Conservation (phyloP, 2,797 vertebrate species). For the Oreochromis grahami region DNA sequence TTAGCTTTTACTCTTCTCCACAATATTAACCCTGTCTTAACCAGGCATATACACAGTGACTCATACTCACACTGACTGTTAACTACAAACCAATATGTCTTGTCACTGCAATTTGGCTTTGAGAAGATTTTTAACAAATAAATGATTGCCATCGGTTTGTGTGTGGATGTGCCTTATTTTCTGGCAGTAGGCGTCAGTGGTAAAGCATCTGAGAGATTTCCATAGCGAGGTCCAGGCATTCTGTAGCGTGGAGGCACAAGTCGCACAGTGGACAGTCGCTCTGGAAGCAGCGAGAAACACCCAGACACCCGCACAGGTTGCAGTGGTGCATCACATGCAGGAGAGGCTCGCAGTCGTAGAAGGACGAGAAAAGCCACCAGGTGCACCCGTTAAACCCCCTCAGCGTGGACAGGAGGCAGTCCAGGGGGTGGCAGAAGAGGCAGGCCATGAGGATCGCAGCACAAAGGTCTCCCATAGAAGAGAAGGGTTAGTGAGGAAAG, state of each 20-base stretch:
- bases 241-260: conserved; percentile 67
- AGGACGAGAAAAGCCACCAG: conserved; percentile 54
- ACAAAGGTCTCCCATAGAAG: conserved; percentile 58
- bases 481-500: neutral
- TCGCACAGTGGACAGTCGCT: conserved; percentile 63
- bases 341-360: conserved; percentile 62
- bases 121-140: conserved; percentile 51
- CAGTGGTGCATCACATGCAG: conserved; percentile 38
- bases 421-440: conserved; percentile 72
- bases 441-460: conserved; percentile 69
- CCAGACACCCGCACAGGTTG: conserved; percentile 19
- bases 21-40: conserved; percentile 6
- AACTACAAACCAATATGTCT: conserved; percentile 30
- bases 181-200: conserved; percentile 38
- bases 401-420: conserved; percentile 54
- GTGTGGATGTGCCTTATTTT: conserved; percentile 19
- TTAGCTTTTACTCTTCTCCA: neutral
- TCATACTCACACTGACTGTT: conserved; percentile 44
- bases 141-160: conserved; percentile 30
- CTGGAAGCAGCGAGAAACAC: conserved; percentile 7
- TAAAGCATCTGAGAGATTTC: conserved; percentile 79
- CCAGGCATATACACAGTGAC: conserved; percentile 6
- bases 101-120: conserved; percentile 43
- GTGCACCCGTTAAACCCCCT: conserved; percentile 50
- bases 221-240: conserved; percentile 80